Evolutionary conservation across 2,113 vertebrate species (phyloP), one percentile per base, ranked within the genome.

Genomic region (Mellivora capensis): DNA sequence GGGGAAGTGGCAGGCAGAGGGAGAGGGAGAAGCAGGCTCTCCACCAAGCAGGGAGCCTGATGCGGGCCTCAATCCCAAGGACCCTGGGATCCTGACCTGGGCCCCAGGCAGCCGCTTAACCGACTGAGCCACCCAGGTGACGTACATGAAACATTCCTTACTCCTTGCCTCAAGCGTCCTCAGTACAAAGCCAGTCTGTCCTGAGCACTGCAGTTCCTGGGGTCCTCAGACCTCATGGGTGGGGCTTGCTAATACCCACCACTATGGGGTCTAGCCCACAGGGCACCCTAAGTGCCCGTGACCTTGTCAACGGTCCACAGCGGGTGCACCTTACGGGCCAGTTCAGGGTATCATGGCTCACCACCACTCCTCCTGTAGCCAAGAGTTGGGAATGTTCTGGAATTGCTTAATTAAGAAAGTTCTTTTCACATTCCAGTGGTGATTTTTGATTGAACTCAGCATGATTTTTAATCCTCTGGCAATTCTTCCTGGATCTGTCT

Each of bases 391-490:
- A 93, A 76, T 81, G 67, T 94, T 79, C 90, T 88, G 37, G 87
- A 91, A 86, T 15, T 77, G 39, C 93, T 91, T 91, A 59, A 44
- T 87, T 82, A 64, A 47, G 49, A 89, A 67, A 82, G 90, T 89
- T 95, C 39, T 64, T 96, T 90, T 71, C 67, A 31, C 71, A 82
- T 69, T 82, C 83, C 84, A 72, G 61, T 52, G 79, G 67, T 74
- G 79, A 87, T 81, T 84, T 95, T 72, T 81, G 20, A 84, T 71
- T 84, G 87, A 94, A 91, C 31, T 87, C 47, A 49, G 31, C 89
- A 31, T 49, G 91, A 49, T 86, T 67, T 57, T 86, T 49, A 93
- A 81, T 44, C 77, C 61, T 81, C 77, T 76, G 93, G 14, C 34
- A 34, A 7, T 72, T 39, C 72, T 96, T 77, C 39, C 44, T 8